Conservation (phyloP, 1,140 invertebrate species). For the Leptopilina boulardi region DNA sequence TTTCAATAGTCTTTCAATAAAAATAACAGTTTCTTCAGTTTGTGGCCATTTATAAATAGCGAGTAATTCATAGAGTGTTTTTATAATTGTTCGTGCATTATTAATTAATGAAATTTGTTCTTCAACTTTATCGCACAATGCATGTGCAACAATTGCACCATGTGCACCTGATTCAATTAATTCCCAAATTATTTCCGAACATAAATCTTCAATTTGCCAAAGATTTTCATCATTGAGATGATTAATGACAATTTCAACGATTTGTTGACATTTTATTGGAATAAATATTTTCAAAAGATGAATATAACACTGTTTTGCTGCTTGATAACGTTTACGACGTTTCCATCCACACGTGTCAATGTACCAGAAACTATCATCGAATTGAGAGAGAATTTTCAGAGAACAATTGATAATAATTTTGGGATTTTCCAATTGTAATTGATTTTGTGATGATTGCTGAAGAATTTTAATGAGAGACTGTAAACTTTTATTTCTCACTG, state of each 20-base stretch:
- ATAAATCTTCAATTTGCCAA: conserved; percentile 63
- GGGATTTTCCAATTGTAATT: conserved; percentile 53
- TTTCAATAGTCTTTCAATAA: conserved; percentile 72
- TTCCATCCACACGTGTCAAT: conserved; percentile 57
- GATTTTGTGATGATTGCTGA: conserved; percentile 47
- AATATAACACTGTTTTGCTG: conserved; percentile 56
- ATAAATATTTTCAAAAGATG: conserved; percentile 58
- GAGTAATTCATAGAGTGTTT: conserved; percentile 74
- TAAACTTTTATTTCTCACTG: conserved; percentile 44
- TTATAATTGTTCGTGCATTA: conserved; percentile 57
- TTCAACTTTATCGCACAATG: conserved; percentile 61
- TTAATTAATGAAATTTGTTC: conserved; percentile 35
- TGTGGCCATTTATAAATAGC: conserved; percentile 74
- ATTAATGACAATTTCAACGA: conserved; percentile 55
- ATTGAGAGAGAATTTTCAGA: conserved; percentile 55
- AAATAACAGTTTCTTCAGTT: conserved; percentile 63
- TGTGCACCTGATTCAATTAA: conserved; percentile 53
- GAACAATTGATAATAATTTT: conserved; percentile 51
- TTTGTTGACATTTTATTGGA: conserved; percentile 48
- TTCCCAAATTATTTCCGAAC: conserved; percentile 52
- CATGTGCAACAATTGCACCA: conserved; percentile 50
- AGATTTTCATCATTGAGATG: conserved; percentile 56
- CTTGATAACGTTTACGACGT: conserved; percentile 51
- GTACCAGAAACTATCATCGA: conserved; percentile 45
- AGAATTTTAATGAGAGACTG: conserved; percentile 48